Evolutionary conservation across 2,888 invertebrate genomes (phyloP).

Genomic region (Heliconius cydno): DNA sequence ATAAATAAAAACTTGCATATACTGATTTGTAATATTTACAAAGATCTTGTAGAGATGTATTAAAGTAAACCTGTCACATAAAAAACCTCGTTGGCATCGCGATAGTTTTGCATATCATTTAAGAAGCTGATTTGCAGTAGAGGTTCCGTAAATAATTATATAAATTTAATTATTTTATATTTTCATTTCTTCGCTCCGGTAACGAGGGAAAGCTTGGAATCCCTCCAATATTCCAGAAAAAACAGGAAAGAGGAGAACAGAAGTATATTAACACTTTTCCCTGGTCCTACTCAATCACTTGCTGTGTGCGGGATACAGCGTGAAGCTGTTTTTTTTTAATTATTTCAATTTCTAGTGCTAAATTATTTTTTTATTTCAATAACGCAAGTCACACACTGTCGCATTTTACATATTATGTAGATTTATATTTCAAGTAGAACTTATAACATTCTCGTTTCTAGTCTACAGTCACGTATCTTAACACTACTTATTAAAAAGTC

Average conservation of each 20-base stretch:
- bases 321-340: too few relatives aligned
- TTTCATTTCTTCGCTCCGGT: too few relatives aligned
- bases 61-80: neutral
- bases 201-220: too few relatives aligned
- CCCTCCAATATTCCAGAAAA: too few relatives aligned
- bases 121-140: neutral
- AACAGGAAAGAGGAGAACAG: too few relatives aligned
- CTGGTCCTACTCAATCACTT: too few relatives aligned
- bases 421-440: constrained; percentile 14
- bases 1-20: constrained; percentile 3
- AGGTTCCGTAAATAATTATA: neutral
- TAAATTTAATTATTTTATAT: neutral
- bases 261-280: too few relatives aligned
- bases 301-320: too few relatives aligned
- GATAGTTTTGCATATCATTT: neutral
- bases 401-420: constrained; percentile 4
- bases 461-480: neutral
- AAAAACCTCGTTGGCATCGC: neutral
- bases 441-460: constrained; percentile 12
- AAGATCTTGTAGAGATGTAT: neutral
- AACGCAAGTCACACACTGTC: neutral
- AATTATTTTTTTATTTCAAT: neutral
- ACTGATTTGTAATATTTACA: neutral
- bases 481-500: constrained; percentile 16
- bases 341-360: neutral